These are phyloP conservation scores for Himalopsyche anomala DNA, from an alignment of 2,888 invertebrate species.

Conservation along the genomic window DNA sequence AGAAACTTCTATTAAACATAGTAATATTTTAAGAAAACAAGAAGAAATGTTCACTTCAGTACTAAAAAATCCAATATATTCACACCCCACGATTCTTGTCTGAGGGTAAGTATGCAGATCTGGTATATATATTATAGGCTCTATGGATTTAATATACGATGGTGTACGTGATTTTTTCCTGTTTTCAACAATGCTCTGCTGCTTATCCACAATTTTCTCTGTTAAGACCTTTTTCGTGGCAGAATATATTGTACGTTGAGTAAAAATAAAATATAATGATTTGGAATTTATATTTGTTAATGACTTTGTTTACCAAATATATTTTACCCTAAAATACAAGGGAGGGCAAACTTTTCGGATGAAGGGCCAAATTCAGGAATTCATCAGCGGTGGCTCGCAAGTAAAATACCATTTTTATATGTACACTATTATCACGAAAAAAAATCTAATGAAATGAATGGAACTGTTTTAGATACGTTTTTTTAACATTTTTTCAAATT, in stretches of 20 bases:
- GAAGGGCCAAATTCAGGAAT: too few relatives aligned
- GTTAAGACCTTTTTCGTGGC: not conserved
- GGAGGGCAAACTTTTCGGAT: too few relatives aligned
- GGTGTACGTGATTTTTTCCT: constrained; percentile 28
- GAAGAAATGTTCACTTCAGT: constrained; percentile 34
- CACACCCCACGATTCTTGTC: constrained; percentile 24
- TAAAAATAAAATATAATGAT: not conserved
- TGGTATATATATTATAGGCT: constrained; percentile 39
- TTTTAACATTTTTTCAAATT: too few relatives aligned
- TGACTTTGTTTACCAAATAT: not conserved
- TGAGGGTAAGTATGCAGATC: constrained; percentile 41
- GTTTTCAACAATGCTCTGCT: constrained; percentile 9
- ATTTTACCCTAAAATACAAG: too few relatives aligned
- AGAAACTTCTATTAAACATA: not conserved
- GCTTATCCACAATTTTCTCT: constrained; percentile 3
- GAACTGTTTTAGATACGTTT: too few relatives aligned
- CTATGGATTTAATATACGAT: constrained; percentile 42
- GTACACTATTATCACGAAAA: too few relatives aligned
- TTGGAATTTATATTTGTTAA: not conserved
- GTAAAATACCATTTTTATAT: too few relatives aligned
- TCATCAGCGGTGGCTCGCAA: too few relatives aligned
- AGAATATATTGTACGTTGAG: not conserved
- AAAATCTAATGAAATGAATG: too few relatives aligned
- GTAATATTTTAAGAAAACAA: constrained; percentile 9
- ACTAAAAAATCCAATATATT: constrained; percentile 38